Evolutionary conservation across 2,888 invertebrate genomes (phyloP), one percentile per base, ranked within the genome.

Genomic region (Caradrina kadenii): DNA sequence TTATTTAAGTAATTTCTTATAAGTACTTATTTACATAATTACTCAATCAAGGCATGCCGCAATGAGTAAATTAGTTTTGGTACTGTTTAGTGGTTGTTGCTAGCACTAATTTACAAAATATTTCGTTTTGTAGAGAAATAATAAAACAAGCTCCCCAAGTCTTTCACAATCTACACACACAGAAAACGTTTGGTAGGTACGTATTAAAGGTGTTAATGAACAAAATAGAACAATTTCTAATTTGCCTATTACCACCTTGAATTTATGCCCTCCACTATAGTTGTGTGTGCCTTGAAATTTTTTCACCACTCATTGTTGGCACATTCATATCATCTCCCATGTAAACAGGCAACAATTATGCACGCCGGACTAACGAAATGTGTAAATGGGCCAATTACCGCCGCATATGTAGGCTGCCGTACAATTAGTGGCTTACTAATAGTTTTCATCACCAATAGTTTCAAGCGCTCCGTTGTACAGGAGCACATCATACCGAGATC

Each of bases 361-460:
- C 93, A 91, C 88, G 89, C 86, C 86, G 86, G 91, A 93, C 96
- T 96, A 95, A 95, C 95, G 88, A 94, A 94, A 94, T 91, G 94
- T 95, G 95, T 95, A 96, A 95, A 96, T 96, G 94, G 95, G 88
- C 90, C 96, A 96, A 96, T 96, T 96, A 96, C 95, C 95, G 93
- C 88, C 86, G 89, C 82, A 89, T 92, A 95, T 95, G 95, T 95
- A 95, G 95, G 95, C 94, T 94, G 91, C 92, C 86, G 91, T 89
- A 92, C 95, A 96, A 95, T 96, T 96, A 96, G 95, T 94, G 88
- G 89, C 86, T 87, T 90, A 94, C 95, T 95, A 95, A 95, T 94
- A 93, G 93, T 94, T 95, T 95, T 94, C 95, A 96, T 95, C 94
- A 94, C 91, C 93, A 90, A 93, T 92, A 92, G 92, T 91, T 91